phyloP scores from a whole-genome alignment of 2,888 invertebrate species.

The Pollenia griseotomentosa region DNA sequence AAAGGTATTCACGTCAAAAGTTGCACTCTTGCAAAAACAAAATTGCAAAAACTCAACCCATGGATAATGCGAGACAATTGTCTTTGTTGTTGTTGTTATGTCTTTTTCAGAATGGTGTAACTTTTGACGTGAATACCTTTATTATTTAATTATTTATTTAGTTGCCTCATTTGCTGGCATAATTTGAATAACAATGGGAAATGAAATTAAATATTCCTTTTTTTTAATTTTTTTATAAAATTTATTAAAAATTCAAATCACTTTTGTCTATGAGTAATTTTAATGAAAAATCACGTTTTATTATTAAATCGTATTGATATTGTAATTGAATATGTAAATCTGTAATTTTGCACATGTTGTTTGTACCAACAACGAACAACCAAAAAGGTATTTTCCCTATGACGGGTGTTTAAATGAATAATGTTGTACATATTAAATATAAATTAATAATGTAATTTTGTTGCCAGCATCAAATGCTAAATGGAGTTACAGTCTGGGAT shows the following conservation, averaged over 20 bases:
- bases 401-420: conserved; percentile 33
- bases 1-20: no score
- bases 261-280: conserved; percentile 36
- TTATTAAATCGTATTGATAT: conserved; percentile 53
- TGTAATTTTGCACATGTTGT: conserved; percentile 43
- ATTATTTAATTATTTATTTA: not conserved
- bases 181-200: conserved; percentile 43
- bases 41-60: not conserved
- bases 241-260: conserved; percentile 60
- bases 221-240: conserved; percentile 27
- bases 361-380: not conserved
- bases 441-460: conserved; percentile 10
- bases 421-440: not conserved
- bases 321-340: conserved; percentile 34
- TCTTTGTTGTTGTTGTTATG: no score
- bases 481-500: no score
- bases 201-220: conserved; percentile 38
- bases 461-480: no score
- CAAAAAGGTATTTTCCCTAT: not conserved
- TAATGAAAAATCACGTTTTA: conserved; percentile 58
- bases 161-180: not conserved
- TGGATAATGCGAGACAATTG: no score
- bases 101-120: no score
- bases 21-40: not conserved
- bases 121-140: no score